phyloP scores from a whole-genome alignment of 2,113 vertebrate species.

The Halichoerus grypus region DNA sequence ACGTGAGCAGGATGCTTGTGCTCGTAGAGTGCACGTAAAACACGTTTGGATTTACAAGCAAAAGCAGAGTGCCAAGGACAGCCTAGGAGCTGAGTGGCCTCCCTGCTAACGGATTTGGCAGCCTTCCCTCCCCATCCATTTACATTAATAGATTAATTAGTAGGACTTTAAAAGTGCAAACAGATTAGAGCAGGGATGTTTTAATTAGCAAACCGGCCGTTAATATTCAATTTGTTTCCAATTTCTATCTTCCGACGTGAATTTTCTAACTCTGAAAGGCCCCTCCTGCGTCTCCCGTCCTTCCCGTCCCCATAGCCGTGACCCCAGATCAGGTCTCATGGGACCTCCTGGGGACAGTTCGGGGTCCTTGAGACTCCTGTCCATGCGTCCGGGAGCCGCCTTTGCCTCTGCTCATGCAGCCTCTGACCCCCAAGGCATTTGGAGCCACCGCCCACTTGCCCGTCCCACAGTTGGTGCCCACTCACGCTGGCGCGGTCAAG shows the following conservation, averaged over 20 bases:
- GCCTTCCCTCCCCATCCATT: neutral
- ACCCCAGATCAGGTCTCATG: neutral
- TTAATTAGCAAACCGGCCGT: constrained; percentile 24
- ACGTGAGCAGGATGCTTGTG: neutral
- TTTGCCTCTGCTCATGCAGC: neutral
- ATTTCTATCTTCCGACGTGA: neutral
- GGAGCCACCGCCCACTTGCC: neutral
- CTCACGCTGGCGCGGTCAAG: fast-evolving
- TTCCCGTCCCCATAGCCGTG: neutral
- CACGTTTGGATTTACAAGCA: neutral
- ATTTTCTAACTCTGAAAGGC: neutral
- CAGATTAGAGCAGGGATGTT: neutral
- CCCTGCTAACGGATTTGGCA: neutral
- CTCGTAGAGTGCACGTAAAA: neutral
- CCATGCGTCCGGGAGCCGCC: fast-evolving
- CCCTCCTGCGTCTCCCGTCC: neutral
- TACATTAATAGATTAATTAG: neutral
- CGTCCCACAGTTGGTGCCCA: too few species aligned
- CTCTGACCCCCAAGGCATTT: fast-evolving
- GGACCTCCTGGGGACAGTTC: neutral
- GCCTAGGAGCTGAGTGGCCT: fast-evolving
- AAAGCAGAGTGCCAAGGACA: neutral
- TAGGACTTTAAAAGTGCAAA: constrained; percentile 17
- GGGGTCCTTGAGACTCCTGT: fast-evolving
- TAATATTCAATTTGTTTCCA: constrained; percentile 15